Evolutionary conservation across 2,888 invertebrate genomes (phyloP).

Genomic region (Chaitophorus viminalis): DNA sequence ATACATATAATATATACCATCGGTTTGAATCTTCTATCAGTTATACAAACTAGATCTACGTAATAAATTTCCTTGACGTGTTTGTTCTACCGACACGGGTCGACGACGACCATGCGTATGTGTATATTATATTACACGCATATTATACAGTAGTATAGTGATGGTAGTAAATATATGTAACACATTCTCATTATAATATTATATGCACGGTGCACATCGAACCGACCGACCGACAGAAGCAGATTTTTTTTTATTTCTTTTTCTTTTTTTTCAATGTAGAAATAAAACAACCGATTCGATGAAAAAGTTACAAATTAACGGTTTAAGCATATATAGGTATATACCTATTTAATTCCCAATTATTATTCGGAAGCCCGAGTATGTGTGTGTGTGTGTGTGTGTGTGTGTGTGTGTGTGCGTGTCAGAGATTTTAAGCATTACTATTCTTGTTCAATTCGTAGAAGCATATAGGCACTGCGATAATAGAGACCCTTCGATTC

Average conservation of each 20-base stretch:
- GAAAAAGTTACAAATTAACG: slow-evolving; percentile 19
- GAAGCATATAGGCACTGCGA: too few relatives aligned
- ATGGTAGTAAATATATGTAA: slow-evolving; percentile 2
- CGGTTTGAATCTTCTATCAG: not conserved
- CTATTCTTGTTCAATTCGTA: too few relatives aligned
- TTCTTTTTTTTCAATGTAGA: too few relatives aligned
- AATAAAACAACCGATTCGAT: not conserved
- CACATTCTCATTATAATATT: not conserved
- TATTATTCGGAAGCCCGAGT: not conserved
- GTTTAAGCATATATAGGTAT: not conserved
- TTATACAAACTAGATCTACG: slow-evolving; percentile 17
- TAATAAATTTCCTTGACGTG: slow-evolving; percentile 17
- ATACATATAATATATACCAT: not conserved
- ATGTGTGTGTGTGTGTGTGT: not conserved
- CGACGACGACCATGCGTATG: not conserved
- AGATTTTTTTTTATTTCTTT: not conserved
- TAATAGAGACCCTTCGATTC: too few relatives aligned
- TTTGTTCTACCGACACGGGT: slow-evolving; percentile 21
- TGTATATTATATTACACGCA: too few relatives aligned
- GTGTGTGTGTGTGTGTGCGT: too few relatives aligned
- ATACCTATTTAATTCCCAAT: slow-evolving; percentile 14
- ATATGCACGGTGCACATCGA: not conserved
- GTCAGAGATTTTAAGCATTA: too few relatives aligned
- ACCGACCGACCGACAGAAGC: not conserved
- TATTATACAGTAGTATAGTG: not conserved